Evolutionary conservation across 1,140 invertebrate species (phyloP), one percentile per base, ranked within the genome.

Genomic region (Bombus consobrinus): DNA sequence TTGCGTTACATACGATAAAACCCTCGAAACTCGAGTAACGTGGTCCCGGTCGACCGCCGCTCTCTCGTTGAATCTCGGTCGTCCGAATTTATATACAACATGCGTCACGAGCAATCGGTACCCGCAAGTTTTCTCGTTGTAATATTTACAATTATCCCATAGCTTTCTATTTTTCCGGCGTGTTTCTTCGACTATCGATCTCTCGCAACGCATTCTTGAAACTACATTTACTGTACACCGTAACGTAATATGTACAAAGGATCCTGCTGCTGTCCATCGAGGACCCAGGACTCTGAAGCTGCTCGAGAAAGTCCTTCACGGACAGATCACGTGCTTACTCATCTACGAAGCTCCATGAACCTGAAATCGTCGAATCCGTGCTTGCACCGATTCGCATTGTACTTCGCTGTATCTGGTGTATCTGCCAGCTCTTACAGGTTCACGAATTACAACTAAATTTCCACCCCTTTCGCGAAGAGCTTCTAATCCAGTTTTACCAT

Each of bases 351-450:
- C 94, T 25, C 94, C 94, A 43, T 95, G 95, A 10, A 95, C 91
- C 88, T 96, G 95, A 39, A 96, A 95, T 79, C 95, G 93, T 28
- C 95, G 93, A 81, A 96, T 96, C 47, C 96, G 92, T 41, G 96
- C 95, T 88, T 96, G 95, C 1, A 96, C 95, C 28, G 95, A 96
- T 75, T 96, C 96, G 89, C 96, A 96, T 72, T 96, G 96, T 28
- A 96, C 95, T 81, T 96, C 96, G 90, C 95, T 96, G 88, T 96
- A 96, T 59, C 95, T 93, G 15, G 95, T 94, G 87, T 95, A 96
- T 28, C 94, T 94, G 13, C 96, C 96, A 5, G 95, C 94, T 18
- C 94, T 92, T 0, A 95, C 94, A 0, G 95, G 95, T 85, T 96
- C 96, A n/a, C 96, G 92, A n/a, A 96, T 96, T 12, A 96, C 95